Evolutionary conservation across 2,113 vertebrate species (phyloP).

Genomic region (Noturus placidus): DNA sequence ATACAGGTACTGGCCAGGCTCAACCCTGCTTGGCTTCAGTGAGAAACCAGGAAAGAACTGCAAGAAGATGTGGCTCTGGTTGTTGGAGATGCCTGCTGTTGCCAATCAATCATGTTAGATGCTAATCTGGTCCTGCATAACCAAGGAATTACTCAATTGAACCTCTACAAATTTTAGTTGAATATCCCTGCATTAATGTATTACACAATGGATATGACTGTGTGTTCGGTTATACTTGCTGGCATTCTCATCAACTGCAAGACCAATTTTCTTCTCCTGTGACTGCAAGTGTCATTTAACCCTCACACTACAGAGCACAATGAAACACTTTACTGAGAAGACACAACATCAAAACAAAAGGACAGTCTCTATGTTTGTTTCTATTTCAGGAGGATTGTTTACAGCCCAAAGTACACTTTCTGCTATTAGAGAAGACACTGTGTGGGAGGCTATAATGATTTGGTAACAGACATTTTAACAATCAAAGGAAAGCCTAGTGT

Average conservation of each 20-base stretch:
- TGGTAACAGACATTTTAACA: conserved; percentile 25
- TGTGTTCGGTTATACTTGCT: not conserved
- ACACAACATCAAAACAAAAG: not conserved
- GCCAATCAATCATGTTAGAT: not conserved
- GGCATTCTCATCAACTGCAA: not conserved
- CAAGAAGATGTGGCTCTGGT: too few relatives aligned
- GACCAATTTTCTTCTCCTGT: not conserved
- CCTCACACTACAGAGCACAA: not conserved
- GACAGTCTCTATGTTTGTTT: not conserved
- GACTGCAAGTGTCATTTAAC: not conserved
- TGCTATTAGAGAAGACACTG: not conserved
- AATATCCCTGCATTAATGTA: not conserved
- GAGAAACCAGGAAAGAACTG: too few relatives aligned
- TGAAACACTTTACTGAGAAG: not conserved
- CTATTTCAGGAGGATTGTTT: not conserved
- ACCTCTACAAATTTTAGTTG: not conserved
- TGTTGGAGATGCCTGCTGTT: not conserved
- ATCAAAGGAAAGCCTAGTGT: conserved; percentile 32
- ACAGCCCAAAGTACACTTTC: conserved; percentile 1
- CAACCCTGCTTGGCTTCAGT: too few relatives aligned
- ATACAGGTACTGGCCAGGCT: too few relatives aligned
- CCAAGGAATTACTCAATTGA: not conserved
- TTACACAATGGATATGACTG: not conserved
- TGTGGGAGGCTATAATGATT: conserved; percentile 30
- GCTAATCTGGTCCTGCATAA: not conserved